phyloP scores from a whole-genome alignment of 1,140 invertebrate genomes.

The Samia ricini region DNA sequence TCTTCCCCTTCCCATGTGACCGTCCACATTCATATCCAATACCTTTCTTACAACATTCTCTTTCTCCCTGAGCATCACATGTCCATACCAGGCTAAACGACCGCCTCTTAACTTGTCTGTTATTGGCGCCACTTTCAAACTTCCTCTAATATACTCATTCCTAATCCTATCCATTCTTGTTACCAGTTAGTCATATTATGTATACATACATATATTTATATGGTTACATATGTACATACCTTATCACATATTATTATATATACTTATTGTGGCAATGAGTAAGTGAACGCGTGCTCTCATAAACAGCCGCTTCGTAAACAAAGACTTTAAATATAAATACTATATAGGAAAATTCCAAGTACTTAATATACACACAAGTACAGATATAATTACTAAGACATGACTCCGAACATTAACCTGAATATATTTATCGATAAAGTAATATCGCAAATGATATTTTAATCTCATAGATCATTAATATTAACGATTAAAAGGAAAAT shows the following conservation, averaged over 20 bases:
- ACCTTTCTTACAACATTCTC: too few species aligned
- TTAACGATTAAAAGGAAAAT: slow-evolving; percentile 62
- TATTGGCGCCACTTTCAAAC: too few species aligned
- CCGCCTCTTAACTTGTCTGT: too few species aligned
- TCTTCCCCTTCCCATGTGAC: too few species aligned
- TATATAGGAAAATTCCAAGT: slow-evolving; percentile 73
- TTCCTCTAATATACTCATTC: too few species aligned
- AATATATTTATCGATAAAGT: slow-evolving; percentile 50
- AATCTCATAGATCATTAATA: slow-evolving; percentile 54
- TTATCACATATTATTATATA: slow-evolving; percentile 8
- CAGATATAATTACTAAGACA: slow-evolving; percentile 44
- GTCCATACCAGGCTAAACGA: too few species aligned
- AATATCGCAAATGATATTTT: slow-evolving; percentile 62
- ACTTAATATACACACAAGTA: slow-evolving; percentile 42
- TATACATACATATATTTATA: too few species aligned
- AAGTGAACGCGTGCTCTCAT: slow-evolving; percentile 9
- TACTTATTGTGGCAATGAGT: slow-evolving; percentile 17
- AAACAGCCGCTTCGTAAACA: slow-evolving; percentile 15
- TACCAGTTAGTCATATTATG: too few species aligned
- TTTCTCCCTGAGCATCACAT: too few species aligned
- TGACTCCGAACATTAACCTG: slow-evolving; percentile 54
- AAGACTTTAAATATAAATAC: slow-evolving; percentile 35
- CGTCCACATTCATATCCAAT: too few species aligned
- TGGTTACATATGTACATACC: too few species aligned
- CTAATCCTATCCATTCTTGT: too few species aligned